Evolutionary conservation across 2,113 vertebrate species (phyloP), one percentile per base, ranked within the genome.

Genomic region (Ifrita kowaldi): DNA sequence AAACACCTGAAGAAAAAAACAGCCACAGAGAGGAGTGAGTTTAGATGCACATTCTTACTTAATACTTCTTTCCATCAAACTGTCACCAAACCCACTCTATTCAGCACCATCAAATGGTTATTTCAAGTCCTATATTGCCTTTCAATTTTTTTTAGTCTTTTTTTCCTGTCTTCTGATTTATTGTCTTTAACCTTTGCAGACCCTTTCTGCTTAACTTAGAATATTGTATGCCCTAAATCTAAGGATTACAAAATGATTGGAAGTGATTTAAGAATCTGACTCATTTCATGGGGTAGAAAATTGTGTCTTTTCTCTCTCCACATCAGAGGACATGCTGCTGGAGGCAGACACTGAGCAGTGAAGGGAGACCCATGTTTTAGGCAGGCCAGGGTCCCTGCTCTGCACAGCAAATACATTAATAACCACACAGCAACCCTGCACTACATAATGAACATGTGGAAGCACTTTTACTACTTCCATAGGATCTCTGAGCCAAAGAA

Each of bases 381-480:
- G 44, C 49, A 87, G 78, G 35, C 37, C 90, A 69, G 63, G 53
- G 59, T 68, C 77, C 89, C 73, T 60, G 56, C 69, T 82, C 57
- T 84, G 84, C 47, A 37, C 26, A 62, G 79, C 60, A 46, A 87
- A 64, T 75, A 47, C 80, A 92, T 92, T 95, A 95, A 95, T 76
- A 96, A 91, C 82, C 89, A 70, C 91, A 87, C 77, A 94, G 79
- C 74, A 93, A 47, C 33, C 41, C 90, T 92, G 63, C 35, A n/a
- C 81, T 84, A 13, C 50, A 84, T 95, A 95, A 95, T 86, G 80
- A 97, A 93, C 96, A 97, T 95, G 80, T 97, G 96, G 96, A 97
- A 97, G 86, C 75, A 97, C 83, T 97, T 97, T 95, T 59, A 80
- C 55, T 84, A 7, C 86, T 89, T 79, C 4, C 75, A 91, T 87